Conservation (phyloP, 1,140 invertebrate genomes). For the Drosophila albomicans region DNA sequence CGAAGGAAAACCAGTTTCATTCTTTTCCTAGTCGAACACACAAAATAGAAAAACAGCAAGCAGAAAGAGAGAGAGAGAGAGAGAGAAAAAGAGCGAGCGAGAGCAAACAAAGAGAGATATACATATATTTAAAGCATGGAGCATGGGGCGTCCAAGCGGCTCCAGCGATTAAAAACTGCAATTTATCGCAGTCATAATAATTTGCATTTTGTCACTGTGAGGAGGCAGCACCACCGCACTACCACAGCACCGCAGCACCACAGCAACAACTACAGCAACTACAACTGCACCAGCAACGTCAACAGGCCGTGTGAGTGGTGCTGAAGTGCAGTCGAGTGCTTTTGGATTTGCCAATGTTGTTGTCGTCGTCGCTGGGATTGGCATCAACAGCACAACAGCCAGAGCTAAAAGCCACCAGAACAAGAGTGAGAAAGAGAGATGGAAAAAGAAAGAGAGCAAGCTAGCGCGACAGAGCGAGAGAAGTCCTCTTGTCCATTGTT, state of each 20-base stretch:
- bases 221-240: slow-evolving; percentile 16
- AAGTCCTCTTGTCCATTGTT: slow-evolving; percentile 44
- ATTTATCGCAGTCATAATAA: slow-evolving; percentile 83
- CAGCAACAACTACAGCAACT: neutral
- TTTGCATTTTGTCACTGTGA: slow-evolving; percentile 81
- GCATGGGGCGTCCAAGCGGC: slow-evolving; percentile 62
- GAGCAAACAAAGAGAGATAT: slow-evolving; percentile 26
- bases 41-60: slow-evolving; percentile 39
- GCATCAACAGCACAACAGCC: neutral
- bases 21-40: slow-evolving; percentile 65
- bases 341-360: slow-evolving; percentile 27
- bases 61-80: slow-evolving; percentile 23
- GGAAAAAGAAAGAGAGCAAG: no score
- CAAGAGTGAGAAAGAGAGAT: neutral
- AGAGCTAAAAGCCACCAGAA: neutral
- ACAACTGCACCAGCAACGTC: neutral
- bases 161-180: slow-evolving; percentile 81
- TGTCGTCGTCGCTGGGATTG: slow-evolving; percentile 19
- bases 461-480: neutral
- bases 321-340: slow-evolving; percentile 16
- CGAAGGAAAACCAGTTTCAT: slow-evolving; percentile 74
- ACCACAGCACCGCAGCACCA: neutral
- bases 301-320: slow-evolving; percentile 12
- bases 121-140: slow-evolving; percentile 52
- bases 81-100: slow-evolving; percentile 20